Percentiles rank a stretch among this genome's conserved stretches.
Conservation (phyloP, 2,113 vertebrate genomes). For the Cololabis saira region DNA sequence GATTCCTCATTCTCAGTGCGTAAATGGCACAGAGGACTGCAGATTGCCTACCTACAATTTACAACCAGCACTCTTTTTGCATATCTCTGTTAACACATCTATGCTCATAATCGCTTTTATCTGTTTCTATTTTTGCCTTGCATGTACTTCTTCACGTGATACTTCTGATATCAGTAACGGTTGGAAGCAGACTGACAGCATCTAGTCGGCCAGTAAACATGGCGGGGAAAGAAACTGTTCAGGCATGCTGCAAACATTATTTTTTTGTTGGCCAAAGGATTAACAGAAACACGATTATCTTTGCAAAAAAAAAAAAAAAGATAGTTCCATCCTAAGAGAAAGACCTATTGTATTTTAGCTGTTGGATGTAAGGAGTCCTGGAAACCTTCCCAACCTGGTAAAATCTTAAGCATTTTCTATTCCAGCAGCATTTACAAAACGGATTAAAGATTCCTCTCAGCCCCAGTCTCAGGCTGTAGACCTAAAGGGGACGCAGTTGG, state of each 20-base stretch:
- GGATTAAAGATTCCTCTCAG: constrained; percentile 14
- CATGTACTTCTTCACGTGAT: constrained; percentile 4
- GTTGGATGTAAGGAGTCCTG: constrained; percentile 22
- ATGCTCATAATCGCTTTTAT: background rate
- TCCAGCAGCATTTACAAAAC: constrained; percentile 14
- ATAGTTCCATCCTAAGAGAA: constrained; percentile 23
- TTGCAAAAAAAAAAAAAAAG: background rate
- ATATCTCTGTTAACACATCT: background rate
- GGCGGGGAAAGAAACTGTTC: background rate
- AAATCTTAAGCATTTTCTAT: constrained; percentile 3
- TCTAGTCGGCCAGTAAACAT: constrained; percentile 15
- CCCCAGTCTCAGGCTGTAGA: constrained; percentile 1
- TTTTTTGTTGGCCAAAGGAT: constrained; percentile 15
- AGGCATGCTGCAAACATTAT: background rate
- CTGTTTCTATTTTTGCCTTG: constrained; percentile 1
- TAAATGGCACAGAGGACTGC: background rate
- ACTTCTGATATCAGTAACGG: constrained; percentile 7
- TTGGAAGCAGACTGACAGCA: constrained; percentile 3
- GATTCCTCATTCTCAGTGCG: too few relatives aligned
- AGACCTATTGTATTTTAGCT: constrained; percentile 4
- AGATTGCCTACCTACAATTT: constrained; percentile 14
- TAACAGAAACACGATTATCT: constrained; percentile 33
- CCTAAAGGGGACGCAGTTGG: constrained; percentile 14
- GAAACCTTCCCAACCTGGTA: constrained; percentile 27
- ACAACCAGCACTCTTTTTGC: constrained; percentile 7